phyloP scores from a whole-genome alignment of 1,140 invertebrate species.

The Drosophila kurseongensis region DNA sequence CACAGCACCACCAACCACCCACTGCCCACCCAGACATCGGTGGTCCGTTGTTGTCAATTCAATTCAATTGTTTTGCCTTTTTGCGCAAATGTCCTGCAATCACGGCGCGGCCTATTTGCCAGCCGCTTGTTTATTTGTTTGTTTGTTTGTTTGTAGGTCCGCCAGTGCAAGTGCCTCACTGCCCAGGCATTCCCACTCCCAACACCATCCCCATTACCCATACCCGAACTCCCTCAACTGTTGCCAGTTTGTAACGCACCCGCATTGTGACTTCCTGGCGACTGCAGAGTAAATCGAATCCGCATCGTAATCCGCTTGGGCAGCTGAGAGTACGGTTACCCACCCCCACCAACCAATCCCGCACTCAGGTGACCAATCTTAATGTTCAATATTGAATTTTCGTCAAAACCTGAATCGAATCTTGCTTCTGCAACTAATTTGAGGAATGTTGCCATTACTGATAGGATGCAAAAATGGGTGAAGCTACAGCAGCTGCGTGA shows the following conservation, averaged over 20 bases:
- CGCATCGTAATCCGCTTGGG: constrained; percentile 64
- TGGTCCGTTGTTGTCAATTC: constrained; percentile 65
- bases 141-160: constrained; percentile 59
- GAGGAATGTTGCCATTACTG: constrained; percentile 32
- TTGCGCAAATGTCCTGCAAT: constrained; percentile 76
- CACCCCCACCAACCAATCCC: constrained; percentile 7
- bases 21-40: constrained; percentile 2
- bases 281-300: constrained; percentile 65
- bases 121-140: constrained; percentile 74
- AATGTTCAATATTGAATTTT: constrained; percentile 39
- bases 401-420: constrained; percentile 16
- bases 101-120: constrained; percentile 67
- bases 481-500: constrained; percentile 10
- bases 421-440: constrained; percentile 36
- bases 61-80: constrained; percentile 81
- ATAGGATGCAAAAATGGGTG: neutral
- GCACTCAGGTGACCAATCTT: constrained; percentile 45
- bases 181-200: neutral
- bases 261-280: constrained; percentile 56
- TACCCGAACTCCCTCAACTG: constrained; percentile 24
- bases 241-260: constrained; percentile 61
- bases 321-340: constrained; percentile 52
- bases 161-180: constrained; percentile 26
- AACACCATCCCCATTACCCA: neutral
- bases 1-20: constrained; percentile 1